A percentile compares a stretch with the other conserved stretches of the same genome.
phyloP scores from a whole-genome alignment of 2,888 invertebrate species.

The Alloscopus bannaensis region DNA sequence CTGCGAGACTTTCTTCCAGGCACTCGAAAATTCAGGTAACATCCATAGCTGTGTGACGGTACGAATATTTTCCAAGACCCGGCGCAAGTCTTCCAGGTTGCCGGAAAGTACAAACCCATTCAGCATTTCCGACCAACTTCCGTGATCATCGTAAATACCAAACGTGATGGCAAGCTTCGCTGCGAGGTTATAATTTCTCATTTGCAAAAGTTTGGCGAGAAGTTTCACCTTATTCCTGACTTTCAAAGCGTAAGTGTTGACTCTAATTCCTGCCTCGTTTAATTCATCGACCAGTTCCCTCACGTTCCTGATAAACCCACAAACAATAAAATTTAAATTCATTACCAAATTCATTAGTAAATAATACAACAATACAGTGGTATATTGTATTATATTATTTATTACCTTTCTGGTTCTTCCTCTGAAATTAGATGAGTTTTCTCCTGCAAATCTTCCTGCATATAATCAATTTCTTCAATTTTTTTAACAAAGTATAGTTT shows the following conservation, averaged over 20 bases:
- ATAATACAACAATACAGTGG: not conserved
- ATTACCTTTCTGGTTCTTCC: slow-evolving; percentile 23
- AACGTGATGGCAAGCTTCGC: slow-evolving; percentile 68
- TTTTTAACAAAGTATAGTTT: not conserved
- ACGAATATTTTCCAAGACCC: slow-evolving; percentile 56
- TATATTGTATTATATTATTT: not conserved
- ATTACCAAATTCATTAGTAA: not conserved
- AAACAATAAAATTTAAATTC: slow-evolving; percentile 6
- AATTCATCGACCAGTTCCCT: slow-evolving; percentile 60
- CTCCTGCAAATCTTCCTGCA: slow-evolving; percentile 2
- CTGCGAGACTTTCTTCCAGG: slow-evolving; percentile 68
- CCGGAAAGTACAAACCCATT: slow-evolving; percentile 63
- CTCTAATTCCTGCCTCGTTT: slow-evolving; percentile 53
- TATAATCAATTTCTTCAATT: slow-evolving; percentile 1
- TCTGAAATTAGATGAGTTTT: not conserved
- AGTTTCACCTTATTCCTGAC: slow-evolving; percentile 67
- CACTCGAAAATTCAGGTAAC: slow-evolving; percentile 67
- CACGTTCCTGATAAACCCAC: not conserved
- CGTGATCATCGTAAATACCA: slow-evolving; percentile 48
- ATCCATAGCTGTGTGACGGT: slow-evolving; percentile 68
- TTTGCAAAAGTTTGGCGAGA: slow-evolving; percentile 56
- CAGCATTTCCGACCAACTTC: slow-evolving; percentile 66
- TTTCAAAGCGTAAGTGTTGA: slow-evolving; percentile 69
- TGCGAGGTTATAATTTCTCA: slow-evolving; percentile 60
- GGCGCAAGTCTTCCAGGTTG: slow-evolving; percentile 48